Evolutionary conservation across 2,113 vertebrate species (phyloP).

Genomic region (Burhinus bistriatus): DNA sequence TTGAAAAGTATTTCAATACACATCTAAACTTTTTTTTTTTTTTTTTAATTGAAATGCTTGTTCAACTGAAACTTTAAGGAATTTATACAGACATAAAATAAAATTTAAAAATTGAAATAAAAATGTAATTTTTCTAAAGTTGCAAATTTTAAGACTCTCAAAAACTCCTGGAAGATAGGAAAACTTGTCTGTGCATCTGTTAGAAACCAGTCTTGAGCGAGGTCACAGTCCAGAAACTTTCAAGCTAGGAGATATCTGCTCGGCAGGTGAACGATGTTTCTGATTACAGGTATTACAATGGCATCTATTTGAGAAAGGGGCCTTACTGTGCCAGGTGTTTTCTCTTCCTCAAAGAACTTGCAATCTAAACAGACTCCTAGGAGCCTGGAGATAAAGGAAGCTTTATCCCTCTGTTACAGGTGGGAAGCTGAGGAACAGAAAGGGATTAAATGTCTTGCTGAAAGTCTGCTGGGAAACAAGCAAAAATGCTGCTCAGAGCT

Average conservation of each 20-base stretch:
- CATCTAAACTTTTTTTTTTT: background rate
- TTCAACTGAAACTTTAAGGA: background rate
- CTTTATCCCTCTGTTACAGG: background rate
- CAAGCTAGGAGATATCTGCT: background rate
- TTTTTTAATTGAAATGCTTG: background rate
- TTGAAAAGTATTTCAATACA: background rate
- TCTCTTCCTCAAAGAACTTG: background rate
- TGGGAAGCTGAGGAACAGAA: background rate
- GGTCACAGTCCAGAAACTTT: background rate
- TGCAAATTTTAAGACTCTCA: background rate
- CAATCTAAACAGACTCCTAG: background rate
- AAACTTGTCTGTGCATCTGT: background rate
- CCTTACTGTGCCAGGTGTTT: slow-evolving; percentile 17
- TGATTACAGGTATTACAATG: background rate
- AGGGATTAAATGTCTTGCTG: background rate
- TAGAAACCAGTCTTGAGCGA: background rate
- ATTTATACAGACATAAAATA: background rate
- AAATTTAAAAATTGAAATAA: background rate
- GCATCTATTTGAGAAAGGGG: background rate
- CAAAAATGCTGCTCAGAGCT: background rate
- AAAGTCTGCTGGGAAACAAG: background rate
- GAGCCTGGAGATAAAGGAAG: background rate
- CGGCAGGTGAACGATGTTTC: background rate
- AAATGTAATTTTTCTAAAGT: background rate
- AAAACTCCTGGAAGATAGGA: background rate